A percentile compares a stretch with the other conserved stretches of the same genome.
Evolutionary conservation across 2,113 vertebrate genomes (phyloP).

Genomic region (Isurus oxyrinchus): DNA sequence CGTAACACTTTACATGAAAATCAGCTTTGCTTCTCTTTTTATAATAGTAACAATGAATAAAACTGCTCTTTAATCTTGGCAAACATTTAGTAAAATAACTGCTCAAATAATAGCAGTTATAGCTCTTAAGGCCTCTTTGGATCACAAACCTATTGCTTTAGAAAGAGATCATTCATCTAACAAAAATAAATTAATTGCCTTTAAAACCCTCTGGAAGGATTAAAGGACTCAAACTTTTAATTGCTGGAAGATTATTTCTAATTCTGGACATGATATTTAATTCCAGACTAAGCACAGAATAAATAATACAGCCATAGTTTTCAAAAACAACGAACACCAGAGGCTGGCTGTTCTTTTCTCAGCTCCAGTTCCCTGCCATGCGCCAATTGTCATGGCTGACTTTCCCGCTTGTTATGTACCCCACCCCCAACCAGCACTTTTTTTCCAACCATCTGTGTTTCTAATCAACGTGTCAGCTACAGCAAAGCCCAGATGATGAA

Average conservation of each 20-base stretch:
- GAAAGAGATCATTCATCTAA: background rate
- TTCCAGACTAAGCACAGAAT: constrained; percentile 11
- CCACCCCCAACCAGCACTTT: constrained; percentile 42
- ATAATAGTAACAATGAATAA: background rate
- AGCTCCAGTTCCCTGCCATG: background rate
- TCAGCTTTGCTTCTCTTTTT: background rate
- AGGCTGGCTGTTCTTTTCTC: constrained; percentile 21
- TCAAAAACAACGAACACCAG: background rate
- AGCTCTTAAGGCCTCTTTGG: background rate
- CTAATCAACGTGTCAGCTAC: constrained; percentile 46
- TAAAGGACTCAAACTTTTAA: constrained; percentile 35
- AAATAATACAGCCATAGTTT: background rate
- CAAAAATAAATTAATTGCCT: background rate
- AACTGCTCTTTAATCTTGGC: background rate
- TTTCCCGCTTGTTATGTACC: constrained; percentile 42
- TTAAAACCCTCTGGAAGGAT: constrained; percentile 19
- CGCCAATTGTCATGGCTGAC: constrained; percentile 34
- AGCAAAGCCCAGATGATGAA: constrained; percentile 47
- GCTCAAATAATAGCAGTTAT: background rate
- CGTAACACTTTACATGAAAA: background rate
- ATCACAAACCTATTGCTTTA: background rate
- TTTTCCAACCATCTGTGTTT: constrained; percentile 45
- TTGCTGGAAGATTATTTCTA: constrained; percentile 37
- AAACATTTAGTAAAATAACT: background rate
- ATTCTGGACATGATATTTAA: constrained; percentile 40